Conservation (phyloP, 2,797 vertebrate species). For the Mallotus villosus region DNA sequence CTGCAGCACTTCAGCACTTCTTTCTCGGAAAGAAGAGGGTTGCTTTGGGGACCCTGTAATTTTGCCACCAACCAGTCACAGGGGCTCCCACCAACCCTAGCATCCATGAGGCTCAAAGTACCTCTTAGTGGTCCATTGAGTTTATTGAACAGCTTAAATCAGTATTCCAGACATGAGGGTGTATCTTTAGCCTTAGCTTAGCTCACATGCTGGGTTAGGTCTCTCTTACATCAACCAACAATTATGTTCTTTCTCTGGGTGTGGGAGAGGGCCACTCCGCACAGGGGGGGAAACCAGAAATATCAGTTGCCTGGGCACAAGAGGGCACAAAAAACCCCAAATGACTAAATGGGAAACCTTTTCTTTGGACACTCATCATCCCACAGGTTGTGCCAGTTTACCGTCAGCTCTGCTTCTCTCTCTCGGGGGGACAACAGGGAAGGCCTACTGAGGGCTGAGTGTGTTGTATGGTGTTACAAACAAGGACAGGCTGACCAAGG, state of each 20-base stretch:
- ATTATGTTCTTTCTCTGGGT: constrained; percentile 79
- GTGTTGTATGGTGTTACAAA: constrained; percentile 38
- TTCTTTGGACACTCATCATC: constrained; percentile 61
- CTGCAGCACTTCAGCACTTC: constrained; percentile 74
- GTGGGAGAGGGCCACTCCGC: constrained; percentile 69
- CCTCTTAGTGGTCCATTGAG: constrained; percentile 80
- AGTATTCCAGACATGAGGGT: constrained; percentile 75
- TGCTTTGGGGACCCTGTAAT: constrained; percentile 79
- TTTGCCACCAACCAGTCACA: constrained; percentile 73
- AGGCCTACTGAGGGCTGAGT: constrained; percentile 4
- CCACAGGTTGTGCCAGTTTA: constrained; percentile 50
- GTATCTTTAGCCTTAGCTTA: constrained; percentile 78
- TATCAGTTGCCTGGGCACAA: constrained; percentile 61
- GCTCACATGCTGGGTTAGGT: constrained; percentile 70
- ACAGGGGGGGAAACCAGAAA: constrained; percentile 66
- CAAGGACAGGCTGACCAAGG: constrained; percentile 33
- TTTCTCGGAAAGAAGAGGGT: constrained; percentile 61
- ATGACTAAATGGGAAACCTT: constrained; percentile 63
- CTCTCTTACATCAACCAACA: constrained; percentile 74
- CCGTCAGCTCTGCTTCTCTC: constrained; percentile 47
- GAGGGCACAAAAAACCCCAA: constrained; percentile 62
- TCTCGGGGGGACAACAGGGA: constrained; percentile 6
- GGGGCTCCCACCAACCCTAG: constrained; percentile 74
- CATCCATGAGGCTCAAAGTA: constrained; percentile 84
- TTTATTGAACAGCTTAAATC: constrained; percentile 84